Percentiles rank a stretch among this genome's conserved stretches.
phyloP scores from a whole-genome alignment of 2,888 invertebrate genomes.

The Marronus borbonicus region DNA sequence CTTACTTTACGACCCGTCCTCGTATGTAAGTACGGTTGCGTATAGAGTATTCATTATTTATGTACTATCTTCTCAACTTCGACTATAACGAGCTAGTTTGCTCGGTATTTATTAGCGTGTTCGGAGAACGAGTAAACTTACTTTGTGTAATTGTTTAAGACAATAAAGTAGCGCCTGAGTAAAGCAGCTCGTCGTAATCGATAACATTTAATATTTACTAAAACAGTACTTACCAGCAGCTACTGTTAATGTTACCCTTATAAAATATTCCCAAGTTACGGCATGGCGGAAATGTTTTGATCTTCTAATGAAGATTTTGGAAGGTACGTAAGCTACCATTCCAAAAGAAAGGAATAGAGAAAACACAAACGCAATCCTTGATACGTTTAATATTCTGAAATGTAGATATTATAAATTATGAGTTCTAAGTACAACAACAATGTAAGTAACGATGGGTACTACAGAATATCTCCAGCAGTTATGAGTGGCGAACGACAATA shows the following conservation, averaged over 20 bases:
- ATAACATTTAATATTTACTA: background rate
- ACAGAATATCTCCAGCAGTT: too few relatives aligned
- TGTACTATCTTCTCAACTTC: background rate
- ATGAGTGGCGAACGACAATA: too few relatives aligned
- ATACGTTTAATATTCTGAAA: conserved; percentile 26
- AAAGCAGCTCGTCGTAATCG: background rate
- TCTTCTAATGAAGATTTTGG: background rate
- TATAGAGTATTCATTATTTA: background rate
- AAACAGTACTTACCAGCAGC: conserved; percentile 3
- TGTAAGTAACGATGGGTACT: too few relatives aligned
- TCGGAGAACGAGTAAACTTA: background rate
- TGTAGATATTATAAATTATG: background rate
- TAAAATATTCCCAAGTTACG: conserved; percentile 35
- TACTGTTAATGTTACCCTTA: conserved; percentile 6
- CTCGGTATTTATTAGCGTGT: background rate
- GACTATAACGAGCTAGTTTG: background rate
- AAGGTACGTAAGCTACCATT: conserved; percentile 24
- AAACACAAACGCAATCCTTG: conserved; percentile 3
- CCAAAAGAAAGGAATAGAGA: conserved; percentile 32
- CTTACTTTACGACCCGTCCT: too few relatives aligned
- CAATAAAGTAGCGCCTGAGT: background rate
- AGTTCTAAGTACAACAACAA: background rate
- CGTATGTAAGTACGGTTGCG: too few relatives aligned
- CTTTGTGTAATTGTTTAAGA: background rate
- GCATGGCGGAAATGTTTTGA: conserved; percentile 12